phyloP scores from a whole-genome alignment of 2,888 invertebrate species.

The Tipula vernalis region DNA sequence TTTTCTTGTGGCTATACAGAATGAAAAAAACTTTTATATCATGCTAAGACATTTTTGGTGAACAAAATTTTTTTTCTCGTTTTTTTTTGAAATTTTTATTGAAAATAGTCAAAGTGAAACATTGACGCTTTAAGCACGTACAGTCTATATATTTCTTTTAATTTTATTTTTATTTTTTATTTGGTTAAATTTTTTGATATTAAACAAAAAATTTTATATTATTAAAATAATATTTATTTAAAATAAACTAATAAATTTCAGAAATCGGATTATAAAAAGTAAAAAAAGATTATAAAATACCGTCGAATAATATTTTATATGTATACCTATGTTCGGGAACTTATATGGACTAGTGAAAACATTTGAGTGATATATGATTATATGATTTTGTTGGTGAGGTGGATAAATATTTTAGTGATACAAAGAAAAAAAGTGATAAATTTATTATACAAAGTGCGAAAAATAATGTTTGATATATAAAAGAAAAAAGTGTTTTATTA shows the following conservation, averaged over 20 bases:
- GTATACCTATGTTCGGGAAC: neutral
- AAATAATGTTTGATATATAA: neutral
- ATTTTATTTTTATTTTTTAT: neutral
- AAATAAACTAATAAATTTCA: neutral
- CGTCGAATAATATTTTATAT: neutral
- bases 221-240: neutral
- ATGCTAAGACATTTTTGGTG: slow-evolving; percentile 22
- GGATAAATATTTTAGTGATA: neutral
- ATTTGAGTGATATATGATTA: neutral
- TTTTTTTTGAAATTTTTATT: slow-evolving; percentile 27
- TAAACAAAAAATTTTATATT: neutral
- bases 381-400: neutral
- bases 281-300: neutral
- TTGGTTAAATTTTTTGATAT: neutral
- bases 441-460: neutral
- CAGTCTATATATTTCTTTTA: slow-evolving; percentile 13
- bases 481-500: neutral
- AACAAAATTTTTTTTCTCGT: slow-evolving; percentile 12
- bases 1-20: neutral
- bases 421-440: neutral
- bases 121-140: slow-evolving; percentile 39
- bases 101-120: slow-evolving; percentile 38
- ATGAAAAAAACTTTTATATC: neutral
- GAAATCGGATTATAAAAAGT: neutral
- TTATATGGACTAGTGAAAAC: neutral